Evolutionary conservation across 2,888 invertebrate species (phyloP), one percentile per base, ranked within the genome.

Genomic region (Dryadula phaetusa): DNA sequence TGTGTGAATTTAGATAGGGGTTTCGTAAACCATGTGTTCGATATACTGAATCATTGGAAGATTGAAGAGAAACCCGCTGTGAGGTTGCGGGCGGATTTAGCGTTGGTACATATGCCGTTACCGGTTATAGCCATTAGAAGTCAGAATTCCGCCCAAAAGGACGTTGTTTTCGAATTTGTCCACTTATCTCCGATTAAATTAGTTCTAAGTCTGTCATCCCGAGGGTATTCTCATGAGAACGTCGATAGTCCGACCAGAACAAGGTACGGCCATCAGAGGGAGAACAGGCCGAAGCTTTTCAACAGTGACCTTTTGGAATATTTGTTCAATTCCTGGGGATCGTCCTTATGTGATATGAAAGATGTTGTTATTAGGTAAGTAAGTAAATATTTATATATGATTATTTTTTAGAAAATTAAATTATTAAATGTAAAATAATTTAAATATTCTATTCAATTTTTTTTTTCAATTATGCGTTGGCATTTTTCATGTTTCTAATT

Each of bases 1-100:
- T 94, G 94, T 72, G 83, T 96, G 22, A 95, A 95, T 76, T 83
- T 96, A 44, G 96, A 96, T 81, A 94, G 95, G 75, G 95, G 95
- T 52, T 95, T 96, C 75, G 92, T 94, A 72, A 86, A 93, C 70
- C 94, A 95, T 44, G 82, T 96, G 7, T 94, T 94, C 68, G 94
- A 95, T 82, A 90, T 95, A 32, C 80, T 95, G 58, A 93, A 94
- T 63, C 93, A 93, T 73, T 94, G 94, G 87, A 93, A 94, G 74
- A 83, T 92, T 32, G 93, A 94, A 69, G 94, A 94, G 72, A 93
- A 93, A 70, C 94, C 94, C 5, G 93, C 94, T 28, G 89, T 93
- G 0, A 92, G 93, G 62, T 80, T 94, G n/a, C 80, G 94, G 54
- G 90, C 93, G 10, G 94, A 94, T 70, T 81, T 94, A 60, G 93